phyloP scores from a whole-genome alignment of 2,113 vertebrate species.

The Serilophus lunatus region DNA sequence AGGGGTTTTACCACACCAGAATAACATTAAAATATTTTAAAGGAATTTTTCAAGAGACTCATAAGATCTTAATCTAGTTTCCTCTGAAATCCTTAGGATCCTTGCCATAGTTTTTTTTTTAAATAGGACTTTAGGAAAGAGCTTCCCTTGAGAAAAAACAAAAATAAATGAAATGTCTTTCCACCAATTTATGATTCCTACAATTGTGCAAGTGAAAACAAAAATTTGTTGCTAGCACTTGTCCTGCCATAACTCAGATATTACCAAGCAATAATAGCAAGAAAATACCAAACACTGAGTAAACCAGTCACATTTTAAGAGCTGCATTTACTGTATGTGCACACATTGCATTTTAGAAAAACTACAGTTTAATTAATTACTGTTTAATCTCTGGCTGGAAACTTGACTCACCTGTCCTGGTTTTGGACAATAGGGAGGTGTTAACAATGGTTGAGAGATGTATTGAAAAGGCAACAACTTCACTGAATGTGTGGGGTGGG shows the following conservation, averaged over 20 bases:
- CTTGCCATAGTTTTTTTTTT: neutral
- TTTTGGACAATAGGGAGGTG: too few species aligned
- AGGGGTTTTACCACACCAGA: neutral
- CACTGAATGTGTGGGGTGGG: too few species aligned
- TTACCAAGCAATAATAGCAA: neutral
- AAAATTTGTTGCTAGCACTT: conserved; percentile 10
- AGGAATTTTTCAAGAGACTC: neutral
- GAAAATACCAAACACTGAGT: neutral
- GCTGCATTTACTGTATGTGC: neutral
- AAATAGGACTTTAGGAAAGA: neutral
- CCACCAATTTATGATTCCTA: neutral
- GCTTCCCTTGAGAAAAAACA: neutral
- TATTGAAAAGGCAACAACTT: too few species aligned
- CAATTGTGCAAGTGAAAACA: conserved; percentile 24
- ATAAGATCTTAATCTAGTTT: neutral
- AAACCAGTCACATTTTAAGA: neutral
- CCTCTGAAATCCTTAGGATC: neutral
- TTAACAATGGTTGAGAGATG: too few species aligned
- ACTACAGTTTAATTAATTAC: neutral
- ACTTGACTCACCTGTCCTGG: too few species aligned
- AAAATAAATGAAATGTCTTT: neutral
- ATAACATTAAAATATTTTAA: neutral
- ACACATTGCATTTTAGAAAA: neutral
- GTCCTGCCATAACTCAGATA: neutral
- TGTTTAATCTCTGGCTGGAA: neutral